These are phyloP conservation scores for Ecdyonurus torrentis DNA, from an alignment of 2,888 invertebrate species.

Conservation along the genomic window DNA sequence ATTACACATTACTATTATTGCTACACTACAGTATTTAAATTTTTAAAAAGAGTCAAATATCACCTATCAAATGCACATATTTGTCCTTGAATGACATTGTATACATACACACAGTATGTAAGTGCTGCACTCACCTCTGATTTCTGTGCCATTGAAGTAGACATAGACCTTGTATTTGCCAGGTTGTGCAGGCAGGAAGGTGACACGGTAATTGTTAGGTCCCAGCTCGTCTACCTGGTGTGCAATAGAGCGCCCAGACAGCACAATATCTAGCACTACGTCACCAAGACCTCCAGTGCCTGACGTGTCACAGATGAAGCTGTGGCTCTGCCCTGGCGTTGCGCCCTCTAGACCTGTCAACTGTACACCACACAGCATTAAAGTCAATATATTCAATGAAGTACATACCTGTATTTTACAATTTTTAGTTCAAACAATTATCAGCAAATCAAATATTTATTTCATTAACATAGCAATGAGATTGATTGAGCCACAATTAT, in stretches of 20 bases:
- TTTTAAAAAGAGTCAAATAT: too few relatives aligned
- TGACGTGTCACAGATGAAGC: constrained; percentile 59
- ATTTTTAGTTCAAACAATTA: too few relatives aligned
- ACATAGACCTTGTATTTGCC: constrained; percentile 64
- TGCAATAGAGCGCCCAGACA: constrained; percentile 69
- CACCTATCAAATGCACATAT: too few relatives aligned
- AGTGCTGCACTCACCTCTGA: too few relatives aligned
- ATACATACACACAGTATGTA: too few relatives aligned
- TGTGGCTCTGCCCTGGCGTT: constrained; percentile 68
- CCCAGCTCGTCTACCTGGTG: constrained; percentile 68
- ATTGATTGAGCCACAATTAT: too few relatives aligned
- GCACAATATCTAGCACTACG: constrained; percentile 75
- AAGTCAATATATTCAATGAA: neutral
- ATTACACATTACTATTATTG: too few relatives aligned
- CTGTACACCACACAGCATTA: constrained; percentile 16
- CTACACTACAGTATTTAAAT: too few relatives aligned
- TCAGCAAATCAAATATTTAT: too few relatives aligned
- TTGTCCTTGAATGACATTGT: too few relatives aligned
- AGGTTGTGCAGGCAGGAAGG: constrained; percentile 35
- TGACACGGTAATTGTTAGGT: constrained; percentile 35
- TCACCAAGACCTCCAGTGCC: constrained; percentile 74
- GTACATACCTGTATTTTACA: too few relatives aligned
- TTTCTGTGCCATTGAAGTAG: constrained; percentile 84
- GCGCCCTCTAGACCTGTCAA: constrained; percentile 60
- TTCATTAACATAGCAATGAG: too few relatives aligned